Evolutionary conservation across 2,888 invertebrate genomes (phyloP).

Genomic region (Sisyra terminalis): DNA sequence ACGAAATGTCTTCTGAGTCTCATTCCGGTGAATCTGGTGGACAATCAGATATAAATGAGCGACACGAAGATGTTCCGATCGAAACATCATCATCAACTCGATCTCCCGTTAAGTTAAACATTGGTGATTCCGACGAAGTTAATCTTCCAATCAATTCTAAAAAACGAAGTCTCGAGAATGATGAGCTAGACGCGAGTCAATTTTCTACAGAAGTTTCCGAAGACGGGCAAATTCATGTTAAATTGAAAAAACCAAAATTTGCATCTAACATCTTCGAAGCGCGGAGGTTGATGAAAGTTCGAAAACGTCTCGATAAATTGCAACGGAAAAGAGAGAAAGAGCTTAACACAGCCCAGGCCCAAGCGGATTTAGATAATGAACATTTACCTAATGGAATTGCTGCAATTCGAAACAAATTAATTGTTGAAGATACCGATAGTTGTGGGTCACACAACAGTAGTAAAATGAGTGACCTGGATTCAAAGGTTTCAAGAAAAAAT

Average conservation of each 20-base stretch:
- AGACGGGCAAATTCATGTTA: slow-evolving; percentile 14
- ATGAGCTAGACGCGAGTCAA: slow-evolving; percentile 5
- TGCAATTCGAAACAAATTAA: too few species aligned
- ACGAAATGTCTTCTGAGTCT: slow-evolving; percentile 15
- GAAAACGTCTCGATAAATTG: slow-evolving; percentile 44
- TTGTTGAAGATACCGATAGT: too few species aligned
- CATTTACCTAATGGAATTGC: background rate
- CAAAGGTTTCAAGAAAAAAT: too few species aligned
- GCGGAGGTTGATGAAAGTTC: slow-evolving; percentile 44
- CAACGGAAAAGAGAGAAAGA: slow-evolving; percentile 32
- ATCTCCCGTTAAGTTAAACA: slow-evolving; percentile 1
- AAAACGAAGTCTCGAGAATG: slow-evolving; percentile 6
- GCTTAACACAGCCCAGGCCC: slow-evolving; percentile 24
- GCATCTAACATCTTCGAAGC: slow-evolving; percentile 52
- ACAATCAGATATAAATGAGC: background rate
- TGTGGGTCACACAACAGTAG: background rate
- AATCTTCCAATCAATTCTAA: background rate
- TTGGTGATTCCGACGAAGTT: slow-evolving; percentile 2
- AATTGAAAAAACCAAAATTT: slow-evolving; percentile 47
- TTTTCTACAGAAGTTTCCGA: slow-evolving; percentile 9
- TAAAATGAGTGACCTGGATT: background rate
- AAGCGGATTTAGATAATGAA: slow-evolving; percentile 17
- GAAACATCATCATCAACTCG: background rate
- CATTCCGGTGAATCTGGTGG: slow-evolving; percentile 21
- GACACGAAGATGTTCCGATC: background rate